Base-by-base conservation (phyloP, 2,797 vertebrate genomes). In the Poecilia gillii region DNA sequence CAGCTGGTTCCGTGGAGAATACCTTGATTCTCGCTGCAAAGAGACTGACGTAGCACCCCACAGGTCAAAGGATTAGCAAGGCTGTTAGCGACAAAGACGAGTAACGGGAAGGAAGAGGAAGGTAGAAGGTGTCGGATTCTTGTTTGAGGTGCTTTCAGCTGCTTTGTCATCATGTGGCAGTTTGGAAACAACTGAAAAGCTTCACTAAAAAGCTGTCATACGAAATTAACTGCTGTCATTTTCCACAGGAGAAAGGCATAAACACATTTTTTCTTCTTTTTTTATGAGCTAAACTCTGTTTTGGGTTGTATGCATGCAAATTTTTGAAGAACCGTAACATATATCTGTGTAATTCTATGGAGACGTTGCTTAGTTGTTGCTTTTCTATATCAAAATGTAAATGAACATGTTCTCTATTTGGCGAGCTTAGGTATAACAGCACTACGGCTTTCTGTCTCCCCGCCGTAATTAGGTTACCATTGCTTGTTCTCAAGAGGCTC, bases 1-100 rank as follows among this genome's bases (percentile, higher is more conserved):
- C 93, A 94, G 91, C 92, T 93, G 93, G 91, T 89, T 81, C 90
- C 76, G 31, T 88, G 85, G 89, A 92, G 92, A 90, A 92, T 89
- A 91, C 92, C 89, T 91, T 90, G 87, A 90, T 82, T 90, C 87
- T 85, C 87, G 89, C 81, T 49, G 90, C 82, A 88, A 84, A 76
- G 75, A 41, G 36, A 84, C 87, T 90, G 85, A 92, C 84, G 88
- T 84, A 85, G 90, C 73, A 81, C 81, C 59, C 83, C 84, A 84
- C 89, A 85, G 90, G 89, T 93, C 88, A 90, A 82, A 84, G 88
- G 84, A 90, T 88, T 86, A 87, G 85, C 75, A 55, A 81, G 85
- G 84, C 86, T 88, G 89, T 88, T 86, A 83, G 80, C 41, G 83
- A 84, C 81, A 78, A 84, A 85, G 81, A 91, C 81, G 81, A 92